phyloP scores from a whole-genome alignment of 2,888 invertebrate genomes.

The Hybos culiciformis region DNA sequence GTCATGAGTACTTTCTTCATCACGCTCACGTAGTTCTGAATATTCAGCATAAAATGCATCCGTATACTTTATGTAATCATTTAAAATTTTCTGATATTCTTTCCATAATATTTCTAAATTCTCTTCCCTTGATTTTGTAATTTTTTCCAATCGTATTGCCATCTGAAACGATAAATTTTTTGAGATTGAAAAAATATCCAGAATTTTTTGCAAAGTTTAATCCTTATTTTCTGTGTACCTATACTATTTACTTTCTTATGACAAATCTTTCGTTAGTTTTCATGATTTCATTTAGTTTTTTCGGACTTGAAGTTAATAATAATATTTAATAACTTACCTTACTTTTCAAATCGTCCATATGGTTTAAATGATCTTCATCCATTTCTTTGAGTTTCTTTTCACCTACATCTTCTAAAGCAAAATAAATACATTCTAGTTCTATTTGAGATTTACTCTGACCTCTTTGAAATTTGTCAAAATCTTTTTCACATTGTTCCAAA shows the following conservation, averaged over 20 bases:
- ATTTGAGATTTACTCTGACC: slow-evolving; percentile 42
- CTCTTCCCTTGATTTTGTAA: slow-evolving; percentile 35
- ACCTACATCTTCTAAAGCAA: slow-evolving; percentile 40
- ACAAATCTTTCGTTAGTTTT: too few relatives aligned
- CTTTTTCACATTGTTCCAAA: slow-evolving; percentile 40
- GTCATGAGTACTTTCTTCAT: slow-evolving; percentile 29
- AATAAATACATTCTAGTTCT: slow-evolving; percentile 44
- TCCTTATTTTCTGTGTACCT: too few relatives aligned
- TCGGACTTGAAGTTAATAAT: background rate
- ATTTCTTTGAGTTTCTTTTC: slow-evolving; percentile 27
- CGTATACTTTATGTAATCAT: slow-evolving; percentile 32
- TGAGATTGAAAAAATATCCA: too few relatives aligned
- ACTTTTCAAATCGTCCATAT: slow-evolving; percentile 39
- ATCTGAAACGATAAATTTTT: slow-evolving; percentile 21
- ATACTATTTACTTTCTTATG: too few relatives aligned
- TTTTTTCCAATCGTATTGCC: slow-evolving; percentile 32
- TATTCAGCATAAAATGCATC: slow-evolving; percentile 36
- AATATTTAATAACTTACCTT: slow-evolving; percentile 27
- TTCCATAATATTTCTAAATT: slow-evolving; percentile 39
- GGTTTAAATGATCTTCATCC: slow-evolving; percentile 36
- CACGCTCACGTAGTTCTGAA: slow-evolving; percentile 33
- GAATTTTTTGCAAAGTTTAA: too few relatives aligned
- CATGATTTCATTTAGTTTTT: background rate
- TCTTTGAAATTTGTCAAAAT: slow-evolving; percentile 40
- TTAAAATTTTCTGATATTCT: slow-evolving; percentile 32